Conservation (phyloP, 2,797 vertebrate genomes). For the Calcarius lapponicus region DNA sequence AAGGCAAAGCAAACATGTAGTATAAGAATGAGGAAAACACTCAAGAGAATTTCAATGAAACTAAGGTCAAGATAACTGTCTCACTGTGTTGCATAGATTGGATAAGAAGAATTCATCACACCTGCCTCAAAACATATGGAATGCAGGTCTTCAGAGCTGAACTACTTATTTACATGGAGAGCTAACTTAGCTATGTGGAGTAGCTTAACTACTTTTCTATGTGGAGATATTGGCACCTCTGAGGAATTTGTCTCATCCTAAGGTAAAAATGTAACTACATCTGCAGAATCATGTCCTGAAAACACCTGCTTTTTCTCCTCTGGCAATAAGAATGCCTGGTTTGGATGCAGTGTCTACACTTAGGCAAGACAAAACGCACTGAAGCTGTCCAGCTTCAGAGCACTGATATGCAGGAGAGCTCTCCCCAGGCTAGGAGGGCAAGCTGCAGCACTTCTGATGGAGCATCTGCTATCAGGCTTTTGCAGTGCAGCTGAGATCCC, state of each 20-base stretch:
- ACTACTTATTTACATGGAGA: not conserved
- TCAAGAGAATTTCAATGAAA: not conserved
- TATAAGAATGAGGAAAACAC: not conserved
- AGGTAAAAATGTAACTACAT: not conserved
- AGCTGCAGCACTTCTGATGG: not conserved
- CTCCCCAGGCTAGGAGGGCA: not conserved
- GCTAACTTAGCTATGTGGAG: not conserved
- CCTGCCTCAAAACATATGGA: not conserved
- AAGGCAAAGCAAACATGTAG: not conserved
- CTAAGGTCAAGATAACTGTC: not conserved
- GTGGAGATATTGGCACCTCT: not conserved
- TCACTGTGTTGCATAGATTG: not conserved
- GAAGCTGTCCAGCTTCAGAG: not conserved
- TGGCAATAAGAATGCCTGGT: not conserved
- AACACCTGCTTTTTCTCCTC: not conserved
- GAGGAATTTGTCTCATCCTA: not conserved
- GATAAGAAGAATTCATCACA: not conserved
- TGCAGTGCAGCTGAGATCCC: not conserved
- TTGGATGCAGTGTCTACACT: not conserved
- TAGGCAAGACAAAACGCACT: not conserved
- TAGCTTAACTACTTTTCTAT: not conserved
- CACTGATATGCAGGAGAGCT: not conserved
- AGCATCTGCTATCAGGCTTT: not conserved
- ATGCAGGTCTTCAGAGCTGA: not conserved
- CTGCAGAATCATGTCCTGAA: not conserved